Conservation (phyloP, 2,113 vertebrate genomes). For the Eurypyga helias region DNA sequence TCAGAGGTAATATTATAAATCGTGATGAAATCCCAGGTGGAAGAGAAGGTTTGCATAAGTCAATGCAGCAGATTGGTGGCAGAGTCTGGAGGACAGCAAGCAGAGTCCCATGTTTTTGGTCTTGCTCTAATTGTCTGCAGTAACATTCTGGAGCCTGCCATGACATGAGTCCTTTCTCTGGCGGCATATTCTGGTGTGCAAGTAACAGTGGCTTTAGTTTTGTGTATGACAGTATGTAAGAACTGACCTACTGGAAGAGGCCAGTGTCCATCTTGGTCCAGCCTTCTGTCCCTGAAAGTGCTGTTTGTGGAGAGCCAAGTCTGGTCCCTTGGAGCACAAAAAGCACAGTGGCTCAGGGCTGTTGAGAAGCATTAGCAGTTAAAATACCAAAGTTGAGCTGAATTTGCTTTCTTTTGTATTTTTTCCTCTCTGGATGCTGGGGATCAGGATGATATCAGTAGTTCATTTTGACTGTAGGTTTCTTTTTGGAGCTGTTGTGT, state of each 20-base stretch:
- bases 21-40: background rate
- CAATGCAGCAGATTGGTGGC: background rate
- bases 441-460: background rate
- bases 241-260: background rate
- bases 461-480: background rate
- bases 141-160: background rate
- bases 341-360: background rate
- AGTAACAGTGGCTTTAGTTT: background rate
- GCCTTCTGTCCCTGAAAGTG: background rate
- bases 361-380: background rate
- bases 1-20: background rate
- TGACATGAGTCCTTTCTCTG: background rate
- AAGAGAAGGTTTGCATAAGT: background rate
- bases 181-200: background rate
- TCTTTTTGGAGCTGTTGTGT: background rate
- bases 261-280: background rate
- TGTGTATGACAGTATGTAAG: background rate
- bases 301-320: background rate
- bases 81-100: background rate
- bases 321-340: background rate
- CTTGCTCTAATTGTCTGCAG: background rate
- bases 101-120: background rate
- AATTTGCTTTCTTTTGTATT: background rate
- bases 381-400: rapidly evolving
- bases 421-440: rapidly evolving